Conservation (phyloP, 2,113 vertebrate genomes). For the Barbus barbus region DNA sequence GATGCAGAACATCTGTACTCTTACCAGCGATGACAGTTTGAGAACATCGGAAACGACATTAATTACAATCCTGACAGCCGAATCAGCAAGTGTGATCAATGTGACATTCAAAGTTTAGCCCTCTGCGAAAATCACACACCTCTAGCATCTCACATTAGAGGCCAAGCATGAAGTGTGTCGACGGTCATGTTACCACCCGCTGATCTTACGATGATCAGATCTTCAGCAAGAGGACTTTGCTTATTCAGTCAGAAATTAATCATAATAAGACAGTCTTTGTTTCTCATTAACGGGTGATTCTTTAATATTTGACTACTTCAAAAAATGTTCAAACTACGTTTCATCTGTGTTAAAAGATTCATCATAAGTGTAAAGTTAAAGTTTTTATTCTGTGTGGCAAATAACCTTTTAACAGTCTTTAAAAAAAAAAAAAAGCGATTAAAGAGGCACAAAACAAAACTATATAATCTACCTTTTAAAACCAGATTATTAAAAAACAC, state of each 20-base stretch:
- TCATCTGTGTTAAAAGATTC: background rate
- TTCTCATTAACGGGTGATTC: background rate
- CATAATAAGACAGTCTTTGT: background rate
- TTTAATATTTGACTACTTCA: background rate
- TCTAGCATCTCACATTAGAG: background rate
- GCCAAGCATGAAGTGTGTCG: background rate
- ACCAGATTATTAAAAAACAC: background rate
- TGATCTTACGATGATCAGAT: constrained; percentile 20
- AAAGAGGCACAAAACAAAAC: background rate
- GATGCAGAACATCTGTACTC: constrained; percentile 17
- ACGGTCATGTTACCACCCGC: background rate
- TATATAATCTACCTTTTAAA: background rate
- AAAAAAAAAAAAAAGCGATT: no score
- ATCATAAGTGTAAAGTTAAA: background rate
- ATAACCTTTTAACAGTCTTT: no score
- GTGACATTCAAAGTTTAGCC: constrained; percentile 49
- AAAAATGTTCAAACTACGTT: background rate
- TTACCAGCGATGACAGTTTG: constrained; percentile 35
- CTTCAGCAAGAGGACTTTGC: constrained; percentile 1
- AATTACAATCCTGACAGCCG: constrained; percentile 30
- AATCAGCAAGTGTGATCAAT: constrained; percentile 41
- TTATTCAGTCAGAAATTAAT: background rate
- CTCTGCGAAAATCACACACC: constrained; percentile 32
- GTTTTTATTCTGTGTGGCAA: no score
- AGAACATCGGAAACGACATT: constrained; percentile 36